Evolutionary conservation across 1,140 invertebrate species (phyloP).

Genomic region (Arctopsyche grandis): DNA sequence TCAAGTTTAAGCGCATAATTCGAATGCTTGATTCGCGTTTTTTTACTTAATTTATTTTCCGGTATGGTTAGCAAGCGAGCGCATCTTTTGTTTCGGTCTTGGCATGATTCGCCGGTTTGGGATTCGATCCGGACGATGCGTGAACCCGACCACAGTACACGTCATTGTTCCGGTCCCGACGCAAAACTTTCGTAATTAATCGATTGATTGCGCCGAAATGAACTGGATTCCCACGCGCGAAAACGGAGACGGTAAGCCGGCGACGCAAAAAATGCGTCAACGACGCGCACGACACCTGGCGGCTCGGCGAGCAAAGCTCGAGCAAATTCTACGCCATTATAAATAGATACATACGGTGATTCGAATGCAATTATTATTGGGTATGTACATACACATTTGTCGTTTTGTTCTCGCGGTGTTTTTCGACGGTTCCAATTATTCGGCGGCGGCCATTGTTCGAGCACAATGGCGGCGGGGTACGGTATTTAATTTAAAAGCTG

Average conservation of each 20-base stretch:
- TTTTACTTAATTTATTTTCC: too few species aligned
- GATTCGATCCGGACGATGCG: not conserved
- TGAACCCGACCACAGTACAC: not conserved
- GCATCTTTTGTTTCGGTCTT: too few species aligned
- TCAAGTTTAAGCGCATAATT: too few species aligned
- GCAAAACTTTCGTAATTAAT: not conserved
- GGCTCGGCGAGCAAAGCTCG: not conserved
- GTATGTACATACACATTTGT: too few species aligned
- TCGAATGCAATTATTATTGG: too few species aligned
- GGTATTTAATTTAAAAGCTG: conserved; percentile 46
- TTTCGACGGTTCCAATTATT: conserved; percentile 8
- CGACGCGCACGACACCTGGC: not conserved
- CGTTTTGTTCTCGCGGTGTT: too few species aligned
- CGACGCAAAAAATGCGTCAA: not conserved
- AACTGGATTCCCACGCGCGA: conserved; percentile 1
- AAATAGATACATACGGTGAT: too few species aligned
- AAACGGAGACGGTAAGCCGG: not conserved
- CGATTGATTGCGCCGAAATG: conserved; percentile 12
- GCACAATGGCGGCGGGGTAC: not conserved
- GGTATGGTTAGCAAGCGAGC: too few species aligned
- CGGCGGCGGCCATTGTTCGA: not conserved
- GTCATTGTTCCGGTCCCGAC: conserved; percentile 6
- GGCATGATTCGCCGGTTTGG: not conserved
- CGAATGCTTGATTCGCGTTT: too few species aligned
- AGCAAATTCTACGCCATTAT: too few species aligned